These are phyloP conservation scores for Pollimyrus isidori DNA, from an alignment of 2,113 vertebrate genomes.

Conservation along the genomic window DNA sequence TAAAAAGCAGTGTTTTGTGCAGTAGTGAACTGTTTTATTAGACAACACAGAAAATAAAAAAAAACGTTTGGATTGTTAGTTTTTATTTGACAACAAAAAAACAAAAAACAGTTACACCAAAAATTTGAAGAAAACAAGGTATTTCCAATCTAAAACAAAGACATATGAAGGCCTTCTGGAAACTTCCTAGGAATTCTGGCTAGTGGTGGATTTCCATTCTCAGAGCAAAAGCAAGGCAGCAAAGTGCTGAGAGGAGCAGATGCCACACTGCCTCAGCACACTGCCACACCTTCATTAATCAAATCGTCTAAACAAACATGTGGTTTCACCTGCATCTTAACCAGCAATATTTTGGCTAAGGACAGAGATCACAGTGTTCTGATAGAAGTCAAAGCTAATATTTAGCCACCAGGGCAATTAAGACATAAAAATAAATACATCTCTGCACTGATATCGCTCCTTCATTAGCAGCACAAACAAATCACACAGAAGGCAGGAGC, in stretches of 20 bases:
- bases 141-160: neutral
- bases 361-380: neutral
- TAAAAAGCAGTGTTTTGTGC: neutral
- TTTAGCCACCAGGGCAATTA: neutral
- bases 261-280: neutral
- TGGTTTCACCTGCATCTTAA: too few relatives aligned
- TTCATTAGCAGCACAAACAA: constrained; percentile 15
- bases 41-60: neutral
- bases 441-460: neutral
- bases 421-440: constrained; percentile 14
- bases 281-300: neutral
- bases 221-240: neutral
- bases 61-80: neutral
- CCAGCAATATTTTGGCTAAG: neutral
- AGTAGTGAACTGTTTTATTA: neutral
- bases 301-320: neutral
- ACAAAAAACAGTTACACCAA: neutral
- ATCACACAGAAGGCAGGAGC: neutral
- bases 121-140: neutral
- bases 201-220: neutral
- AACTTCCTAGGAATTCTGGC: neutral
- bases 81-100: neutral
- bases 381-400: neutral
- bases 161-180: neutral
- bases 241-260: neutral